Conservation (phyloP, 53 echinoderm and acorn worm genomes). For the Echinometra lucunter region DNA sequence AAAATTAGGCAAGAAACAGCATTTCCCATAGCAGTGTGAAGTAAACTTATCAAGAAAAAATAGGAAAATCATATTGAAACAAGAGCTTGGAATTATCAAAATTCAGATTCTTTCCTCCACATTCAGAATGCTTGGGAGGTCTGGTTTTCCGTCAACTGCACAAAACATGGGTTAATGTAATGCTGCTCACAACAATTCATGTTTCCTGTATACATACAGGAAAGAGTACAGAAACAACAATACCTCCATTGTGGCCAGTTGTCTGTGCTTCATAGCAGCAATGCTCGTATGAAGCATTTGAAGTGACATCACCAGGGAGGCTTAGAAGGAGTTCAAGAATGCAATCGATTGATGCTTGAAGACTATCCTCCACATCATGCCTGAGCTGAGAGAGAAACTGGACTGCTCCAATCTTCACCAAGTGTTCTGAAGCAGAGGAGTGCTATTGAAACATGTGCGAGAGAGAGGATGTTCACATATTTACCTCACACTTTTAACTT, state of each 20-base stretch:
- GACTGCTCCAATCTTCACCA: conserved; percentile 87
- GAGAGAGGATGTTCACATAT: background rate
- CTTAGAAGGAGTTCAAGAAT: conserved; percentile 83
- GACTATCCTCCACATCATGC: conserved; percentile 71
- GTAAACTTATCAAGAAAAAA: no score
- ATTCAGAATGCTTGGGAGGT: no score
- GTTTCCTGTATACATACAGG: background rate
- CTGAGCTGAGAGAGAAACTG: conserved; percentile 90
- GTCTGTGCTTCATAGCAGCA: conserved; percentile 55
- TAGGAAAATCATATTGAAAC: no score
- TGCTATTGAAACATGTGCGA: conserved; percentile 70
- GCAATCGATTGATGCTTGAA: conserved; percentile 85
- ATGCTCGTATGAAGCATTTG: conserved; percentile 1
- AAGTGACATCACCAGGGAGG: conserved; percentile 61
- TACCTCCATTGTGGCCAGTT: conserved; percentile 41
- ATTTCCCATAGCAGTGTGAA: no score
- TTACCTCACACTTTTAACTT: background rate
- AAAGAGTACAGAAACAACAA: background rate
- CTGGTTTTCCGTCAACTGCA: background rate
- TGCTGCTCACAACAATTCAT: background rate
- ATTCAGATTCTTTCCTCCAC: no score
- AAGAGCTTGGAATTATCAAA: no score
- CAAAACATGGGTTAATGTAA: background rate
- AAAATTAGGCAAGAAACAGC: no score
- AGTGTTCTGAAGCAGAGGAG: conserved; percentile 77